Evolutionary conservation across 1,140 invertebrate species (phyloP), one percentile per base, ranked within the genome.

Genomic region (Portunus trituberculatus): DNA sequence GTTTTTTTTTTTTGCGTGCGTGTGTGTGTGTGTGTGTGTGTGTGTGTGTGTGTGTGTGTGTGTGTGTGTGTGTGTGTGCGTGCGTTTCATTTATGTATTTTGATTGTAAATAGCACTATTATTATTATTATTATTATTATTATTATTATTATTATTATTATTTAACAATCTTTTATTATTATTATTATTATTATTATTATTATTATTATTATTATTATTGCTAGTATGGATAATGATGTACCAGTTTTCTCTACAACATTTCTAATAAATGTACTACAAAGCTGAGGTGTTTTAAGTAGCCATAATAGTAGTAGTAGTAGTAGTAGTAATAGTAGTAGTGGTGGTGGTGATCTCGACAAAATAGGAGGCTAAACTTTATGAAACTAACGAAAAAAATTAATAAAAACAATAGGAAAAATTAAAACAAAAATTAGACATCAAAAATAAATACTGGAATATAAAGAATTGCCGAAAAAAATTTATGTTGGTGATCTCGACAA

Each of bases 101-200:
- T 39, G 39, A 39, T 4, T 86, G 83, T 87, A 87, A 20, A 32
- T 87, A 46, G 31, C 86, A 87, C 8, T 39, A 87, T 87, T 32
- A 87, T 87, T 87, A 87, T 87, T 87, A 32, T 87, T 87, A 32
- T 87, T 25, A 87, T 87, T 87, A 87, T 87, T 87, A 39, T 87
- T 39, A 87, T 87, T 87, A 39, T 87, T 32, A 32, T 87, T 39
- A 87, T 6, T 32, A 31, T 86, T 82, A 82, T 82, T 82, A 82
- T 82, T 86, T 86, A 86, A 1, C 28, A 86, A 8, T 86, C 4
- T 86, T 86, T 86, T 86, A 86, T 86, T 86, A 86, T 86, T 86
- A 86, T 86, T 16, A 28, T 86, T 86, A 86, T 86, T 86, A 25
- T 86, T 86, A 86, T 86, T 86, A 16, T 87, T 87, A 32, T 87